phyloP scores from a whole-genome alignment of 2,888 invertebrate genomes.

The Sinodicranocentrus sp. region DNA sequence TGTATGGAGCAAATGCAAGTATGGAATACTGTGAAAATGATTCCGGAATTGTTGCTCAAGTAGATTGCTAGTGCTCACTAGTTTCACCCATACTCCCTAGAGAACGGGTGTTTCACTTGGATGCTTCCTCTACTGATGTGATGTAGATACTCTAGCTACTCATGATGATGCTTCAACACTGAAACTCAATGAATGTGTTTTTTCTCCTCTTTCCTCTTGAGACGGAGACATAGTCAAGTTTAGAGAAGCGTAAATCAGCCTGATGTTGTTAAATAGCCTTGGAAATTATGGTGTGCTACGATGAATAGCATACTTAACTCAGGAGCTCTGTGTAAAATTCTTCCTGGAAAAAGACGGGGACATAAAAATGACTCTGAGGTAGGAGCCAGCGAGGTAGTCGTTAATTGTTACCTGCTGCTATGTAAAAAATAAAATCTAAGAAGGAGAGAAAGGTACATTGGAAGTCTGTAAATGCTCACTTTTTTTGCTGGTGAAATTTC shows the following conservation, averaged over 20 bases:
- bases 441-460: neutral
- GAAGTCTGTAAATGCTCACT: neutral
- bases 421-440: too few relatives aligned
- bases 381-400: conserved; percentile 1
- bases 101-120: conserved; percentile 58
- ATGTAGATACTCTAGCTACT: conserved; percentile 17
- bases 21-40: conserved; percentile 48
- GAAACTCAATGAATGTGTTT: conserved; percentile 14
- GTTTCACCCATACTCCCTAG: conserved; percentile 45
- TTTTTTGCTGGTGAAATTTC: neutral
- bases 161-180: conserved; percentile 37
- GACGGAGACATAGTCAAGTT: conserved; percentile 29
- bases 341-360: neutral
- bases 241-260: conserved; percentile 54
- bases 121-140: conserved; percentile 33
- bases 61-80: conserved; percentile 17
- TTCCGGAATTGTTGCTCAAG: conserved; percentile 52
- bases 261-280: conserved; percentile 56
- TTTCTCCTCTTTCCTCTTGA: conserved; percentile 8
- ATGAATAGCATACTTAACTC: conserved; percentile 28
- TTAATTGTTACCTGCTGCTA: conserved; percentile 54
- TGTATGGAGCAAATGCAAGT: neutral
- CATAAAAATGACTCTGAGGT: conserved; percentile 4
- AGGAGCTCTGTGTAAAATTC: neutral
- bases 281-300: conserved; percentile 51